Evolutionary conservation across 2,888 invertebrate genomes (phyloP).

Genomic region (Spialia ferax): DNA sequence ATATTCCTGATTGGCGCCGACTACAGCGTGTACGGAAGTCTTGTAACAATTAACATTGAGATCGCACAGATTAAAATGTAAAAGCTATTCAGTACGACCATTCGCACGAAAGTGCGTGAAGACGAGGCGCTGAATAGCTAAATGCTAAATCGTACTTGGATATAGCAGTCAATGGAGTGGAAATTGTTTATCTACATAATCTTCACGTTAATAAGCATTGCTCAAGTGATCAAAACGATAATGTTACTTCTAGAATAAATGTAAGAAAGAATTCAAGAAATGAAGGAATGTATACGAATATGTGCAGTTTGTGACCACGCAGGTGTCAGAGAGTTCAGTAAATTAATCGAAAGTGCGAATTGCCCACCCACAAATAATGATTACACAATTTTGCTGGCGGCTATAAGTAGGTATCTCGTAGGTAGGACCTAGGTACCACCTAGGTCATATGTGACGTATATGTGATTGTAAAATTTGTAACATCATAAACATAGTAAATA

Average conservation of each 20-base stretch:
- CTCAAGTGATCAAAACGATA: slow-evolving; percentile 28
- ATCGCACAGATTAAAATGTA: slow-evolving; percentile 42
- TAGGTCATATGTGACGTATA: too few species aligned
- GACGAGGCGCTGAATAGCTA: slow-evolving; percentile 21
- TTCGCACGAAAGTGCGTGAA: slow-evolving; percentile 22
- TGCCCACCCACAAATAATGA: not conserved
- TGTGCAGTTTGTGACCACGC: not conserved
- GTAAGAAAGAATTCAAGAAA: slow-evolving; percentile 11
- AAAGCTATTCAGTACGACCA: slow-evolving; percentile 8
- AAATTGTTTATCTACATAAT: slow-evolving; percentile 38
- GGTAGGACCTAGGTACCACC: too few species aligned
- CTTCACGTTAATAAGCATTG: slow-evolving; percentile 35
- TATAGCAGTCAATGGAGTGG: slow-evolving; percentile 34
- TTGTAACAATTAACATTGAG: slow-evolving; percentile 60
- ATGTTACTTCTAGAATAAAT: slow-evolving; percentile 22
- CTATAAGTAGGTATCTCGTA: too few species aligned
- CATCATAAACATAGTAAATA: too few species aligned
- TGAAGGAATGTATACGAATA: too few species aligned
- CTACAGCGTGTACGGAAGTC: not conserved
- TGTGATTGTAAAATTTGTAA: too few species aligned
- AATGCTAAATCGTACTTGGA: slow-evolving; percentile 21
- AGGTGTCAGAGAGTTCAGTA: not conserved
- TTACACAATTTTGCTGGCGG: not conserved
- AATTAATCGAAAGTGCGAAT: not conserved
- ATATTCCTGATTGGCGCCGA: not conserved